Evolutionary conservation across 2,113 vertebrate species (phyloP).

Genomic region (Ranitomeya imitator): DNA sequence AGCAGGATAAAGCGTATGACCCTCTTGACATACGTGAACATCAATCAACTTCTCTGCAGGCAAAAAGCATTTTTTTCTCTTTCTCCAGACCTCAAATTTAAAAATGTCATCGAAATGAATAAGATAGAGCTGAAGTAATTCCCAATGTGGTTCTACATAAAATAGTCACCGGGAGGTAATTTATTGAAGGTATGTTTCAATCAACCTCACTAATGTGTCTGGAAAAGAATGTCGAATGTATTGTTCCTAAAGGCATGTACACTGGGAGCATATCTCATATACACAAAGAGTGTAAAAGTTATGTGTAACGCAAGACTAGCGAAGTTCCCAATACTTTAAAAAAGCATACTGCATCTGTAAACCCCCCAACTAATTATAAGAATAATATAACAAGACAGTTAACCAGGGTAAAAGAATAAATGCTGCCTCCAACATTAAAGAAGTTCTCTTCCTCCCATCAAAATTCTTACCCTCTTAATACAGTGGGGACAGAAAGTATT

Average conservation of each 20-base stretch:
- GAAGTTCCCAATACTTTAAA: background rate
- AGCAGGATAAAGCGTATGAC: slow-evolving; percentile 59
- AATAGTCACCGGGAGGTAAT: slow-evolving; percentile 42
- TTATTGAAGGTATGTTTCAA: slow-evolving; percentile 36
- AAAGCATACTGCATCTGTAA: background rate
- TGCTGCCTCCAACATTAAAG: too few relatives aligned
- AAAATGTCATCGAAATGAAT: slow-evolving; percentile 49
- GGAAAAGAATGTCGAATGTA: slow-evolving; percentile 15
- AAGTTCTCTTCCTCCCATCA: too few relatives aligned
- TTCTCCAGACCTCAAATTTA: slow-evolving; percentile 24
- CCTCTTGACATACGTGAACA: slow-evolving; percentile 57
- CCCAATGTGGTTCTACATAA: slow-evolving; percentile 32
- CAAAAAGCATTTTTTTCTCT: background rate
- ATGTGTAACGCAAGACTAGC: background rate
- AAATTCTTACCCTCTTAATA: too few relatives aligned
- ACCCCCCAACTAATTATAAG: background rate
- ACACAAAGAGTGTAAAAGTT: background rate
- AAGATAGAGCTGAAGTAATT: slow-evolving; percentile 39
- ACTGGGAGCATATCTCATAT: background rate
- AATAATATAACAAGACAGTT: background rate
- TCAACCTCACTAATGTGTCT: slow-evolving; percentile 7
- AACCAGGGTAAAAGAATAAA: too few relatives aligned
- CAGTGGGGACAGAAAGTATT: too few relatives aligned
- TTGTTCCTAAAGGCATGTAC: background rate
- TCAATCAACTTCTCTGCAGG: slow-evolving; percentile 57